Conservation (phyloP, 1,140 invertebrate species). For the Drosophila micromelanica region DNA sequence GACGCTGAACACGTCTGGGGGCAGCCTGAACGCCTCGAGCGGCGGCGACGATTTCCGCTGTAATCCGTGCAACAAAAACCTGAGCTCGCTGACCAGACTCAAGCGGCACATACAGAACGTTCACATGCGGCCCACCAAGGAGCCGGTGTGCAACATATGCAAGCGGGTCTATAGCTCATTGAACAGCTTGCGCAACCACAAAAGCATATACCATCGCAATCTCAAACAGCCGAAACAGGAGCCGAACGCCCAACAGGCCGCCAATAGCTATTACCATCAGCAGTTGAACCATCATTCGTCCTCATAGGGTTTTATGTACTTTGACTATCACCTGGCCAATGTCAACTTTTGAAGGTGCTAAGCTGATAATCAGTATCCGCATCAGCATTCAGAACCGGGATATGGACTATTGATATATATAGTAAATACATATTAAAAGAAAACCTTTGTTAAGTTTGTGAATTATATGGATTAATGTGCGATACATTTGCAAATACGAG, state of each 20-base stretch:
- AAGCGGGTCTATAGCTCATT: constrained; percentile 94
- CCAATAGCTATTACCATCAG: constrained; percentile 62
- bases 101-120: constrained; percentile 95
- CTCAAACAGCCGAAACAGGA: constrained; percentile 86
- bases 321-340: constrained; percentile 65
- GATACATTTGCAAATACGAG: constrained; percentile 10
- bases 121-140: constrained; percentile 92
- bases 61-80: constrained; percentile 94
- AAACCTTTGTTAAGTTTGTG: constrained; percentile 48
- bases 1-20: constrained; percentile 83
- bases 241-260: constrained; percentile 42
- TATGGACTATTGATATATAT: neutral
- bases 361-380: neutral
- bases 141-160: constrained; percentile 94
- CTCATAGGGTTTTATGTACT: constrained; percentile 84
- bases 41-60: constrained; percentile 92
- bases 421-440: constrained; percentile 22
- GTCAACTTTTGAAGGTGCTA: constrained; percentile 11
- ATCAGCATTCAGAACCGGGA: neutral
- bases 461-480: constrained; percentile 13
- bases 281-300: constrained; percentile 76
- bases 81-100: constrained; percentile 92
- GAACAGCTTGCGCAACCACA: constrained; percentile 94
- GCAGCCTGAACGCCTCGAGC: constrained; percentile 73
- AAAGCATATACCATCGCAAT: constrained; percentile 93